Conservation (phyloP, 2,888 invertebrate genomes). For the Caenorhabditis afra region DNA sequence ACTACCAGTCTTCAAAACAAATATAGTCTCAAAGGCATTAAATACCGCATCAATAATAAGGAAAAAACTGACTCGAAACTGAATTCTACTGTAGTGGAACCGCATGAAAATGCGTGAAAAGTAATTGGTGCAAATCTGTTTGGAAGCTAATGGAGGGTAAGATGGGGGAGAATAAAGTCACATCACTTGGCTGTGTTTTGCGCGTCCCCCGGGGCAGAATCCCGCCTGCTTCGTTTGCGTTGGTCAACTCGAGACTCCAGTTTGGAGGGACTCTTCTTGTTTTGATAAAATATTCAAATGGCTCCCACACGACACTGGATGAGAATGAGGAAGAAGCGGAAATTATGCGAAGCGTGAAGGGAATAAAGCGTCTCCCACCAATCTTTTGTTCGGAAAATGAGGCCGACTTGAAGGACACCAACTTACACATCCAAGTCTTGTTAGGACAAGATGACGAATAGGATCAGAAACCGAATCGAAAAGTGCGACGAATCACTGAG, state of each 20-base stretch:
- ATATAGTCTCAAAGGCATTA: constrained; percentile 6
- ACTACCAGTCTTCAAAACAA: constrained; percentile 2
- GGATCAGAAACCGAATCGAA: constrained; percentile 25
- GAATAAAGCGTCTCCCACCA: no score
- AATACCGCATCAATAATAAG: background rate
- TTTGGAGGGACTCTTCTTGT: constrained; percentile 28
- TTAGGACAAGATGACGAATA: no score
- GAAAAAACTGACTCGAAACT: no score
- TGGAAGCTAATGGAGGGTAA: constrained; percentile 53
- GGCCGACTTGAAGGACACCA: no score
- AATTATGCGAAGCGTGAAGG: constrained; percentile 13
- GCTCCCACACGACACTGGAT: constrained; percentile 12
- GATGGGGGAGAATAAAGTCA: constrained; percentile 48
- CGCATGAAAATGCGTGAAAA: constrained; percentile 9
- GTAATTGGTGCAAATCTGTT: constrained; percentile 29
- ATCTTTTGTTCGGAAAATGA: background rate
- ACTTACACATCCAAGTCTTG: no score
- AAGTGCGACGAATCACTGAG: background rate
- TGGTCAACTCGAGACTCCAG: constrained; percentile 29
- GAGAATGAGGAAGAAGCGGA: constrained; percentile 37
- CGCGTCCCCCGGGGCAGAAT: constrained; percentile 49
- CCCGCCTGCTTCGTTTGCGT: constrained; percentile 17
- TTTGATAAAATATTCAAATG: constrained; percentile 55
- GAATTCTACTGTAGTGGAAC: no score
- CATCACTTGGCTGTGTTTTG: constrained; percentile 52